Base-by-base conservation (phyloP, 2,888 invertebrate genomes). In the Lithosia quadra region DNA sequence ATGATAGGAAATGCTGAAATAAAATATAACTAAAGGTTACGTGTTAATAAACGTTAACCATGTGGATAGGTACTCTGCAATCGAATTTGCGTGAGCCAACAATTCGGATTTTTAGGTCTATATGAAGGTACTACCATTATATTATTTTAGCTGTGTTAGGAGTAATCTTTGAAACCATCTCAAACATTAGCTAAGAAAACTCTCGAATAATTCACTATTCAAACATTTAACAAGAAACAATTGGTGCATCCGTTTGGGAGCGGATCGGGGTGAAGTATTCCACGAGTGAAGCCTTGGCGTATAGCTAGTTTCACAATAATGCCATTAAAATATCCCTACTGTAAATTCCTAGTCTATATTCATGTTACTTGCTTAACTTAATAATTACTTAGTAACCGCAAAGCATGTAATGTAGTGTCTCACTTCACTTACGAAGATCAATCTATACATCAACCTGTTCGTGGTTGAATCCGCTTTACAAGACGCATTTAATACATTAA, bases 341-440 rank as follows among this genome's bases (percentile, higher is more conserved):
- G 66, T 13, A 64, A 64, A 15, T 63, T 1, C 0, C 13, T 49
- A 74, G 62, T 43, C 84, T 83, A 36, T 68, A 21, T 10, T 57
- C 55, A 63, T 67, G 68, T 69, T 59, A 72, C 73, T 72, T 67
- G 73, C 72, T 78, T 80, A 75, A 81, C 79, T 85, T 82, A 84
- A 85, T 86, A 83, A 87, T 86, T 84, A 84, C 80, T 79, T 76
- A 78, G 75, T 71, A 68, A 76, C 80, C 77, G 73, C 76, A 76
- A 77, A 77, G 78, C 81, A 83, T 79, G 80, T 78, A 79, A 72
- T 67, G 69, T 70, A 73, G 74, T 68, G 67, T 76, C 75, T 77
- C 69, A 68, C 63, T 75, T 65, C 67, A 62, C 67, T 76, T 66
- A 56, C 65, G 55, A 22, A 57, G 68, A 72, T 74, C 67, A 75